Evolutionary conservation across 2,888 invertebrate genomes (phyloP), one percentile per base, ranked within the genome.

Genomic region (Venusia cambrica): DNA sequence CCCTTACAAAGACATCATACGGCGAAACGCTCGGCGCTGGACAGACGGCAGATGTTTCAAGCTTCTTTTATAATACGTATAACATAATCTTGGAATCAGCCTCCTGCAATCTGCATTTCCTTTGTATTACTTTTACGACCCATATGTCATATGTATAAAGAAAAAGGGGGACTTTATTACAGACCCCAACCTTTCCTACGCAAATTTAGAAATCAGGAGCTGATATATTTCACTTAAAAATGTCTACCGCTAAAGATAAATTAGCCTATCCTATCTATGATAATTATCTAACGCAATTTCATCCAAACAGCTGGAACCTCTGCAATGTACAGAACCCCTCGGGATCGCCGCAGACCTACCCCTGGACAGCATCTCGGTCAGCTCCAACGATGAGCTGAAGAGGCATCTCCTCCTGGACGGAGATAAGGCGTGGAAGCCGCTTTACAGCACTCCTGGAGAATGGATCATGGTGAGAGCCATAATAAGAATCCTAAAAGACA

Each of bases 271-370:
- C 3, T 15, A 16, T 26, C 2, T 1, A 14, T 15, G 1, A 15
- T 1, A n/a, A 11, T 8, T 3, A 15, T 6, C 2, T 25, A 6
- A 4, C 4, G 18, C n/a, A n/a, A n/a, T n/a, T n/a, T n/a, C n/a
- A n/a, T n/a, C 4, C 14, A 15, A 4, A 4, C 50, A 77, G 76
- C 40, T 51, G 5, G 52, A 45, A 3, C 49, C 62, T 5, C 55
- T 80, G 32, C 73, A 90, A 37, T 96, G 96, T 57, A 83, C 87
- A 2, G 94, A 95, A 46, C 87, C 90, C 0, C 91, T 96, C 88
- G 96, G 96, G 1, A 62, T 95, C 10, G 90, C 89, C 3, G 90
- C 90, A 17, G 90, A 89, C 5, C 80, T 95, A 58, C 78, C 89
- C 1, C 76, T 91, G 6, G 84, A 90, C 9, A 93, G 92, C 81